Evolutionary conservation across 2,888 invertebrate genomes (phyloP).

Genomic region (Orchesellides sinensis): DNA sequence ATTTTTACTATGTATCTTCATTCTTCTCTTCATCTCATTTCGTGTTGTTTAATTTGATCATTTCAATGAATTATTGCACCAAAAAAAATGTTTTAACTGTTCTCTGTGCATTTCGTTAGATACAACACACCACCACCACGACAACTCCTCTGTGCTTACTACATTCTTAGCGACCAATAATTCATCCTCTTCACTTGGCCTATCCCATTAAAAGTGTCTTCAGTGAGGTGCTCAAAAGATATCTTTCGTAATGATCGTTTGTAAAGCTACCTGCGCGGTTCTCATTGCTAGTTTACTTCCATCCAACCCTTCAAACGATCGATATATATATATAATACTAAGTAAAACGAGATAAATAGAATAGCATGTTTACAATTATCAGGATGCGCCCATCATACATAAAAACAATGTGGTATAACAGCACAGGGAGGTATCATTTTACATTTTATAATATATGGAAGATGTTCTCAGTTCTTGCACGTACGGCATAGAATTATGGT

Average conservation of each 20-base stretch:
- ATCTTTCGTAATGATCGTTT: neutral
- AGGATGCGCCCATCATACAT: no score
- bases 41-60: no score
- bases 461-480: no score
- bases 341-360: no score
- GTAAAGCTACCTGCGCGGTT: neutral
- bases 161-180: conserved; percentile 41
- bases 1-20: neutral
- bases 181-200: conserved; percentile 19
- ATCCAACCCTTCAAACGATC: neutral
- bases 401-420: no score
- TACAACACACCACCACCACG: neutral
- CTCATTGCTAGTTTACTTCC: neutral
- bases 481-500: no score
- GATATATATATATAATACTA: no score
- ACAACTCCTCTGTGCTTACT: neutral
- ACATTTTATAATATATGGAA: no score
- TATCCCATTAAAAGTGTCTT: neutral
- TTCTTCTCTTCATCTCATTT: no score
- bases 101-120: neutral
- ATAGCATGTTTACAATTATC: no score
- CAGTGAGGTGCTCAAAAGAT: no score
- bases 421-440: no score
- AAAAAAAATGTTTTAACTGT: conserved; percentile 21
- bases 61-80: conserved; percentile 46